Evolutionary conservation across 2,888 invertebrate species (phyloP).

Genomic region (Amiota mariae): DNA sequence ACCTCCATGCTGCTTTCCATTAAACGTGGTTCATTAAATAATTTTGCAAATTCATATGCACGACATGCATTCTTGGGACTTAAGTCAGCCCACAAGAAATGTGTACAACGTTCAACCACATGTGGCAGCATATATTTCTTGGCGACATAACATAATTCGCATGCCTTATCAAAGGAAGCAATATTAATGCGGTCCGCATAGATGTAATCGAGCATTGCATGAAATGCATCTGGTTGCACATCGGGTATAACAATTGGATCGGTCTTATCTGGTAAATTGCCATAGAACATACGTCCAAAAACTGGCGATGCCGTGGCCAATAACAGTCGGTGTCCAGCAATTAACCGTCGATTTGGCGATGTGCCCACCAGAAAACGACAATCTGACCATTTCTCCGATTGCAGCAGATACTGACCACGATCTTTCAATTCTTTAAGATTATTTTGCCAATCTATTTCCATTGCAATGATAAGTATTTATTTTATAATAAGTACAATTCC

Average conservation of each 20-base stretch:
- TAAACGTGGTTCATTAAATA: slow-evolving; percentile 87
- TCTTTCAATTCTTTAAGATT: slow-evolving; percentile 82
- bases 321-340: slow-evolving; percentile 86
- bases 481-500: too few species aligned
- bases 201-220: slow-evolving; percentile 86
- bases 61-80: slow-evolving; percentile 85
- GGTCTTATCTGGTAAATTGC: slow-evolving; percentile 85
- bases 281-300: slow-evolving; percentile 91
- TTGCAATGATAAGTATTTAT: slow-evolving; percentile 30
- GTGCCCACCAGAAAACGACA: slow-evolving; percentile 87
- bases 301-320: slow-evolving; percentile 91
- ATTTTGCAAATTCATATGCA: slow-evolving; percentile 88
- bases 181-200: slow-evolving; percentile 88
- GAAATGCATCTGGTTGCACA: slow-evolving; percentile 90
- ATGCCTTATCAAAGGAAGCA: slow-evolving; percentile 88
- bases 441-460: slow-evolving; percentile 83
- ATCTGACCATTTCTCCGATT: slow-evolving; percentile 87
- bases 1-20: slow-evolving; percentile 88
- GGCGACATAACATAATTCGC: slow-evolving; percentile 89
- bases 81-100: slow-evolving; percentile 83
- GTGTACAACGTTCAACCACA: slow-evolving; percentile 87
- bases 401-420: slow-evolving; percentile 83
- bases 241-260: slow-evolving; percentile 87
- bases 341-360: slow-evolving; percentile 82
- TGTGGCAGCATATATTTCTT: slow-evolving; percentile 91